A percentile compares a stretch with the other conserved stretches of the same genome.
Evolutionary conservation across 2,888 invertebrate genomes (phyloP).

Genomic region (Rambutsinella grinnellia): DNA sequence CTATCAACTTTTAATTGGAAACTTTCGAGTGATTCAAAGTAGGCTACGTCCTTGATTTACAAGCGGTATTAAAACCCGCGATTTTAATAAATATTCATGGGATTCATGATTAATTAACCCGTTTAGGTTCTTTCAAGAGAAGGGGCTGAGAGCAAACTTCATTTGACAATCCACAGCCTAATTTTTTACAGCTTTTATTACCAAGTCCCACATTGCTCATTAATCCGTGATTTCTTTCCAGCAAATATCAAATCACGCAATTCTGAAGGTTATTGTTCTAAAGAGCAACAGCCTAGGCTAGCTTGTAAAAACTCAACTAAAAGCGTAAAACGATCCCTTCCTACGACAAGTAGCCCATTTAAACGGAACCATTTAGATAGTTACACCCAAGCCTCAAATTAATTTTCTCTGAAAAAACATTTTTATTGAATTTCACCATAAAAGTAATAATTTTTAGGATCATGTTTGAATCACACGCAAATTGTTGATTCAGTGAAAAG

Average conservation of each 20-base stretch:
- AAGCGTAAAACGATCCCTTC: background rate
- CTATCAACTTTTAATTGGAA: too few relatives aligned
- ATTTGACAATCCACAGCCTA: too few relatives aligned
- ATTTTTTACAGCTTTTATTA: slow-evolving; percentile 11
- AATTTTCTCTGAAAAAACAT: slow-evolving; percentile 12
- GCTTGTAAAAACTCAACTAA: too few relatives aligned
- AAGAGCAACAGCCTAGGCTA: too few relatives aligned
- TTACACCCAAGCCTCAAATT: background rate
- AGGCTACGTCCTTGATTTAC: too few relatives aligned
- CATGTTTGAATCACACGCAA: slow-evolving; percentile 46
- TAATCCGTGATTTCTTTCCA: slow-evolving; percentile 8
- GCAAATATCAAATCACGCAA: background rate
- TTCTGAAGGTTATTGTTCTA: too few relatives aligned
- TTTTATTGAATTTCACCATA: slow-evolving; percentile 47
- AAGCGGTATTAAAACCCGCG: too few relatives aligned
- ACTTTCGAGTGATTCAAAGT: too few relatives aligned
- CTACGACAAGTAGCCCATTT: background rate
- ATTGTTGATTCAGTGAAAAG: slow-evolving; percentile 51
- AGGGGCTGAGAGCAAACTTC: too few relatives aligned
- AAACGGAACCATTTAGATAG: background rate
- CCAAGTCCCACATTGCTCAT: slow-evolving; percentile 38
- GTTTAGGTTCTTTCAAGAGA: too few relatives aligned
- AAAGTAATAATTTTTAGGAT: slow-evolving; percentile 27
- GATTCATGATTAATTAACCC: too few relatives aligned
- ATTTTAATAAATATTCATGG: too few relatives aligned